Evolutionary conservation across 1,140 invertebrate genomes (phyloP).

Genomic region (Copidosoma floridanum): DNA sequence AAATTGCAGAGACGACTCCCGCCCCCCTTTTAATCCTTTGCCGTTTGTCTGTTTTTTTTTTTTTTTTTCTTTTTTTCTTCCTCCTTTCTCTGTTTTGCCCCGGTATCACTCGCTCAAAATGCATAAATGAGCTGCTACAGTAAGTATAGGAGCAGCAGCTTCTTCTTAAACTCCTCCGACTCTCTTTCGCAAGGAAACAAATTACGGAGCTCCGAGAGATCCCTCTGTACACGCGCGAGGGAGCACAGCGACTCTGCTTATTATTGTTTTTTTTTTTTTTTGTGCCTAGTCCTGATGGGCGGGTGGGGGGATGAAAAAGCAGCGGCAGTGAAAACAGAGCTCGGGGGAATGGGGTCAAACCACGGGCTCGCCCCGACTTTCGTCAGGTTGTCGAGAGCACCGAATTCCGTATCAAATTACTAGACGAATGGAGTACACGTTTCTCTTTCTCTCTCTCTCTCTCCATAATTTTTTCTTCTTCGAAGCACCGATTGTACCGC

Average conservation of each 20-base stretch:
- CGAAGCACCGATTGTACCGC: no score
- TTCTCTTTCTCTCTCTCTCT: not conserved
- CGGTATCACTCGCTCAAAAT: no score
- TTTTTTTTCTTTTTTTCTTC: no score
- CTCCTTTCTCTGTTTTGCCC: no score
- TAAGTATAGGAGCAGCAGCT: no score
- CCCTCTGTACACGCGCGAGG: no score
- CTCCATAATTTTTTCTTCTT: no score
- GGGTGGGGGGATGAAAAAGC: slow-evolving; percentile 23
- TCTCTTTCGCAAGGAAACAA: not conserved
- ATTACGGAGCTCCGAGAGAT: not conserved
- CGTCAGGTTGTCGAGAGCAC: slow-evolving; percentile 9
- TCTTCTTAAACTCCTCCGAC: not conserved
- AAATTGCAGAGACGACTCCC: no score
- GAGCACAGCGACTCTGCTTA: not conserved
- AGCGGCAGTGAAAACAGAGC: slow-evolving; percentile 22
- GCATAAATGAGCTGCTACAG: slow-evolving; percentile 8
- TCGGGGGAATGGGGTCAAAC: slow-evolving; percentile 35
- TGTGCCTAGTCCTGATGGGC: no score
- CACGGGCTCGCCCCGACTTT: slow-evolving; percentile 28
- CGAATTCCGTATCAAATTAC: no score
- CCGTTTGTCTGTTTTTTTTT: no score
- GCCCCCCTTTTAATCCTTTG: no score
- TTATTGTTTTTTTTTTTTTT: not conserved
- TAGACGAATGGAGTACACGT: not conserved